Conservation (phyloP, 2,113 vertebrate species). For the Oxyruncus cristatus region DNA sequence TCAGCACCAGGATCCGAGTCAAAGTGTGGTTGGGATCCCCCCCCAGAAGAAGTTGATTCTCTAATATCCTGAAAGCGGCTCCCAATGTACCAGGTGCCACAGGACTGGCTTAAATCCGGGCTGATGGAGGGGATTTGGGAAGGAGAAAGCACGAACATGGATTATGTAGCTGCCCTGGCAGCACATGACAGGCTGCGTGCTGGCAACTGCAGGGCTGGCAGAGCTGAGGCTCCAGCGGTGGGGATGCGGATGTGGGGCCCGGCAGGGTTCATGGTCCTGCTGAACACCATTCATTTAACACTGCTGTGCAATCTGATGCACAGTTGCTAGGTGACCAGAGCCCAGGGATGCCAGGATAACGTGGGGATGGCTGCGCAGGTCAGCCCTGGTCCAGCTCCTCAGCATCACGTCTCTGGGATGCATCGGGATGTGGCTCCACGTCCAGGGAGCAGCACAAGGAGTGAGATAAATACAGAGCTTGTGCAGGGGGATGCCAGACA, state of each 20-base stretch:
- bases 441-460: neutral
- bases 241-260: neutral
- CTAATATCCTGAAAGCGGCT: neutral
- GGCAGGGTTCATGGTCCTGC: neutral
- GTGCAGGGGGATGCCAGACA: neutral
- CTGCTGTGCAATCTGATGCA: neutral
- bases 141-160: neutral
- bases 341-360: neutral
- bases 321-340: conserved; percentile 52
- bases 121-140: neutral
- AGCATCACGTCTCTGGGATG: neutral
- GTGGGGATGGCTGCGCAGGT: neutral
- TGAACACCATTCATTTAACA: neutral
- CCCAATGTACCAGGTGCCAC: neutral
- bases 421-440: neutral
- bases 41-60: neutral
- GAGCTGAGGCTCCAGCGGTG: neutral
- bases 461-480: neutral
- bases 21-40: neutral
- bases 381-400: neutral
- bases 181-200: neutral
- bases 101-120: neutral
- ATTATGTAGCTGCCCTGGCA: neutral
- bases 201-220: neutral
- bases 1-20: neutral